Base-by-base conservation (phyloP, 2,888 invertebrate species). In the Stenolophus ochropezus region DNA sequence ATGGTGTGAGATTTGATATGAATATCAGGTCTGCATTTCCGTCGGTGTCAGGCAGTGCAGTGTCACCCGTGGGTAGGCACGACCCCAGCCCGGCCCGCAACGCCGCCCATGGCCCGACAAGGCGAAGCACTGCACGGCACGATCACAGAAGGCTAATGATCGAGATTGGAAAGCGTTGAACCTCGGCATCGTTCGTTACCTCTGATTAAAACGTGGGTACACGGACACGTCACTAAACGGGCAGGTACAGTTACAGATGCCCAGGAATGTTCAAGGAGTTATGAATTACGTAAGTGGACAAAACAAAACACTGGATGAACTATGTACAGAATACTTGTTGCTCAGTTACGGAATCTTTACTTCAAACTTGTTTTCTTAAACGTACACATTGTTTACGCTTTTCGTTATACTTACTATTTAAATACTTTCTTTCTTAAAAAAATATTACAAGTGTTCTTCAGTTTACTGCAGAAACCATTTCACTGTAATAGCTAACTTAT, bases 81-180 rank as follows among this genome's bases (percentile, higher is more conserved):
- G 27, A 33, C 33, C 65, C 65, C 65, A 11, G 61, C n/a, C 49
- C 11, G 2, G 18, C 47, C 73, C 5, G n/a, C 20, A 27, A 14
- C 73, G 49, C 73, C 73, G 49, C 27, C 23, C 73, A 47, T 73
- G 47, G 27, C 21, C 49, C 73, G 49, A 20, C 47, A 49, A 47
- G 47, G 47, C 71, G 42, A 56, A 76, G 56, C 49, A 78, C 65
- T 61, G 65, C 51, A 78, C 65, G 65, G 78, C 78, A 65, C 71
- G 79, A 79, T 79, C 79, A 79, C 71, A 79, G 69, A 56, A 73
- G 80, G 80, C 80, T 80, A 80, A 80, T 80, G 80, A 80, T 79
- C 79, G 79, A 79, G 79, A 79, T 80, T 80, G 80, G 80, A 80
- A 80, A 80, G 73, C 80, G 80, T 80, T 80, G 80, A 80, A 80